A percentile compares a stretch with the other conserved stretches of the same genome.
Evolutionary conservation across 1,140 invertebrate genomes (phyloP).

Genomic region (Trachymyrmex cornetzi): DNA sequence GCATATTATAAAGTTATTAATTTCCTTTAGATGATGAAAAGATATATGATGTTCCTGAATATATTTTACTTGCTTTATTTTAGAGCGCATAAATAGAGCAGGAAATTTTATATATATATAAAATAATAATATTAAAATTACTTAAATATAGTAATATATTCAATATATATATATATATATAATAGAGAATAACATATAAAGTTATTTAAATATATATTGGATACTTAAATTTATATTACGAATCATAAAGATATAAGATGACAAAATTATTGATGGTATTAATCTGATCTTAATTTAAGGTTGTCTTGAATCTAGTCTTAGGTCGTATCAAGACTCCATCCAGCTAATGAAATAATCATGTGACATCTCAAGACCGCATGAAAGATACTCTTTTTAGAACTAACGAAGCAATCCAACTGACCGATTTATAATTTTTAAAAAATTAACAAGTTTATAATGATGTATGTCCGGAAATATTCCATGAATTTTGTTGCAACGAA

Average conservation of each 20-base stretch:
- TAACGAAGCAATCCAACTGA: neutral
- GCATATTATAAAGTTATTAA: conserved; percentile 1
- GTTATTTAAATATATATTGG: too few relatives aligned
- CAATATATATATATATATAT: too few relatives aligned
- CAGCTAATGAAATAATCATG: neutral
- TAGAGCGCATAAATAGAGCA: neutral
- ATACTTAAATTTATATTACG: too few relatives aligned
- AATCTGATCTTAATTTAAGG: conserved; percentile 3
- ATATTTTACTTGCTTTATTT: neutral
- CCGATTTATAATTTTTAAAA: neutral
- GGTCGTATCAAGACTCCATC: neutral
- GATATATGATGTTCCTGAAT: neutral
- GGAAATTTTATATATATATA: neutral
- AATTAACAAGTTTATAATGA: neutral
- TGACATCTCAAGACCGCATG: neutral
- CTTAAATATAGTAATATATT: too few relatives aligned
- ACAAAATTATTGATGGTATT: neutral
- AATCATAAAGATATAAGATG: neutral
- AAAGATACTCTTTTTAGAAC: neutral
- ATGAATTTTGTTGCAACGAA: neutral
- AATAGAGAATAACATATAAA: too few relatives aligned
- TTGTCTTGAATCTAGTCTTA: neutral
- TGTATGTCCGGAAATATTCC: neutral
- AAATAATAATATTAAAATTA: neutral
- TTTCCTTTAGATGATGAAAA: neutral